Evolutionary conservation across 2,113 vertebrate genomes (phyloP), one percentile per base, ranked within the genome.

Genomic region (Garra rufa): DNA sequence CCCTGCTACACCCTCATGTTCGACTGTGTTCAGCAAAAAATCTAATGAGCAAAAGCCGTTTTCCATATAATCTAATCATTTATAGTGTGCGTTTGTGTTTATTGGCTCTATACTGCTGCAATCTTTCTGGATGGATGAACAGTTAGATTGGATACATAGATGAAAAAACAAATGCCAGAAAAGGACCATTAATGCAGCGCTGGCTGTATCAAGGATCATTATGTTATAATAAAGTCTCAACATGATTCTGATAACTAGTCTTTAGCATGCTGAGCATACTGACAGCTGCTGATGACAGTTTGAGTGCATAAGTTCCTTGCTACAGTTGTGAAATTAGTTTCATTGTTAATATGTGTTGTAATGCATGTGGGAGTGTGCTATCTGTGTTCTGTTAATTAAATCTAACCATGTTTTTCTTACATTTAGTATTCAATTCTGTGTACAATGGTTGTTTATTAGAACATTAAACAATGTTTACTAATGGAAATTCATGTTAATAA

Each of bases 301-400:
- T 50, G 59, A 48, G 14, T 52, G 10, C 13, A 67, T 15, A 67
- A 65, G 15, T 34, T 17, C 63, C 15, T 67, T 10, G 3, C 26
- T n/a, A 46, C 57, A 43, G 10, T 30, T n/a, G 7, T 83, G 44
- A 43, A 78, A 43, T 70, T 6, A 41, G 9, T 28, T 6, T 50
- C 13, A 26, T 41, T 80, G 15, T 80, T 11, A 44, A 6, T 52
- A 30, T 70, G 46, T 52, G 19, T 9, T 30, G 43, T 28, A 19
- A 46, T 48, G 44, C 21, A 10, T 30, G 28, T 17, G 9, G 24
- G 48, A 55, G 5, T 69, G 61, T 69, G 61, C 63, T 81, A 34
- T 81, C 11, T 76, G 48, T 77, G 57, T 9, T 57, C 3, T 70
- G 65, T 82, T n/a, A 15, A 55, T 82, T 34, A 17, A 78, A 78